Evolutionary conservation across 1,140 invertebrate species (phyloP), one percentile per base, ranked within the genome.

Genomic region (Portunus trituberculatus): DNA sequence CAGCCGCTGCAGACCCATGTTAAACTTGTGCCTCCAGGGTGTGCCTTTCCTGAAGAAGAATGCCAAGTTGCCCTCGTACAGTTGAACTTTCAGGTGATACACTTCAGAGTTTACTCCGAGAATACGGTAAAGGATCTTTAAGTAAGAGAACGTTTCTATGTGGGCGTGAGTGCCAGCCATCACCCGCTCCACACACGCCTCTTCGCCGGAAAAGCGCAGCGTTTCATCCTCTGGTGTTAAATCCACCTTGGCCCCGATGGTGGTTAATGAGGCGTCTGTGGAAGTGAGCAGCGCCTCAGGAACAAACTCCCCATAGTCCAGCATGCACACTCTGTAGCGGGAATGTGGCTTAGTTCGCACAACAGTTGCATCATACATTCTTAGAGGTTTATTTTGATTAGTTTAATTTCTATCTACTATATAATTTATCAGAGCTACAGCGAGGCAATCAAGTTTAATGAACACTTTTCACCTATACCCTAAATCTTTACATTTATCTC

Each of bases 1-100:
- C 25, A 94, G 59, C 20, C 93, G 59, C 28, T 59, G 52, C 29
- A 94, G 16, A 8, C 93, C 93, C 88, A 10, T 46, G 25, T 91
- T 89, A 29, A 94, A 94, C 59, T 91, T 94, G 16, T 91, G 82
- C 32, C 82, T 90, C 93, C 93, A 94, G 20, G 93, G 93, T 14
- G 93, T 90, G 88, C 39, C 25, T 31, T 94, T 94, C 8, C 45
- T 67, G 67, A 91, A 89, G n/a, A 90, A 46, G 39, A 94, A 83
- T 0, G 39, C 87, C 39, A 94, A n/a, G 46, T 82, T 29, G 29
- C 67, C 86, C 25, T 45, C 25, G 14, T 90, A 94, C n/a, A 94
- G 10, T 31, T 89, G 59, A 2, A 48, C 59, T 39, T 84, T 89
- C 28, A 94, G 7, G 32, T 16, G 25, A 31, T 94, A 94, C 3